Conservation (phyloP, 1,140 invertebrate species). For the Paracyclopina nana region DNA sequence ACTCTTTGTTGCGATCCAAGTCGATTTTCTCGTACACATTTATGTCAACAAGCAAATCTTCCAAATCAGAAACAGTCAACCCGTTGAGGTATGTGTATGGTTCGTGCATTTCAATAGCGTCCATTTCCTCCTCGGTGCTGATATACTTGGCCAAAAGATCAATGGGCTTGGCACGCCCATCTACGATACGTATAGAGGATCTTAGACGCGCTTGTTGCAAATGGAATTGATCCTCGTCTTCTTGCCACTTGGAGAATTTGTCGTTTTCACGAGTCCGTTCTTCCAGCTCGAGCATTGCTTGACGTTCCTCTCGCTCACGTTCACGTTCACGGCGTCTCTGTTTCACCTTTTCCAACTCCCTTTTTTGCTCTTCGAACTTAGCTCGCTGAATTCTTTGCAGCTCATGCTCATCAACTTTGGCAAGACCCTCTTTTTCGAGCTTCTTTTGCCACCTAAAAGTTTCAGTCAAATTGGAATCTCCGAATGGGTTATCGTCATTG, state of each 20-base stretch:
- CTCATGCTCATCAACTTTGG: constrained; percentile 52
- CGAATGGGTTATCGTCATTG: constrained; percentile 95
- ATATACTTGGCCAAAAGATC: constrained; percentile 93
- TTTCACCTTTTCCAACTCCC: constrained; percentile 75
- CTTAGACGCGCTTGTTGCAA: constrained; percentile 64
- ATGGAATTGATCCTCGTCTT: constrained; percentile 84
- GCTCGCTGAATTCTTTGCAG: constrained; percentile 60
- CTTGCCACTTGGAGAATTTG: constrained; percentile 82
- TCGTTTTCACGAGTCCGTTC: constrained; percentile 84
- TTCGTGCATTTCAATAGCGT: constrained; percentile 58
- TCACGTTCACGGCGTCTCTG: constrained; percentile 72
- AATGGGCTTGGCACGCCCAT: constrained; percentile 69
- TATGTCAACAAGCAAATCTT: constrained; percentile 92
- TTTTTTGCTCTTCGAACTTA: constrained; percentile 75
- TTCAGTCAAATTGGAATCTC: constrained; percentile 74
- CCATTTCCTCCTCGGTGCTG: constrained; percentile 70
- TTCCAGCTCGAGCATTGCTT: constrained; percentile 65
- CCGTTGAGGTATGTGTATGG: constrained; percentile 90
- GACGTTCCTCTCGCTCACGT: constrained; percentile 61
- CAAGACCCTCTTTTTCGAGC: constrained; percentile 76
- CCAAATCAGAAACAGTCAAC: constrained; percentile 72
- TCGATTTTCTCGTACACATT: constrained; percentile 42
- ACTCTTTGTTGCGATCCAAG: constrained; percentile 61
- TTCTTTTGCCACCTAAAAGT: constrained; percentile 97
- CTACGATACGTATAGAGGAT: constrained; percentile 77